These are phyloP conservation scores for Charadrius vociferus DNA, from an alignment of 2,113 vertebrate species.

Conservation along the genomic window DNA sequence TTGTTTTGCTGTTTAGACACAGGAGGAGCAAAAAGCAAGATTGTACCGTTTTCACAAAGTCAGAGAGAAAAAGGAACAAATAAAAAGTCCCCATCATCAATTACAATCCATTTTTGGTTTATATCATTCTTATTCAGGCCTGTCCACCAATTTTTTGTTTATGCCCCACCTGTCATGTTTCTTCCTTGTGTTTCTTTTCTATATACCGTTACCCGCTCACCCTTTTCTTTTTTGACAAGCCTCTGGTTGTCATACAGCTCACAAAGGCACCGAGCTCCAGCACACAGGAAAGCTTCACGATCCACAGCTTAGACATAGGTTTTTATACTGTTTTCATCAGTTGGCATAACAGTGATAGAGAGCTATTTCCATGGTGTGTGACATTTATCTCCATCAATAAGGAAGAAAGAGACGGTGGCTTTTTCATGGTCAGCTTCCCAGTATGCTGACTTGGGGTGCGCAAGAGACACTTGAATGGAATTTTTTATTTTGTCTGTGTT, in stretches of 20 bases:
- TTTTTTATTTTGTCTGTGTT: not conserved
- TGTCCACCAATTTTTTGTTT: not conserved
- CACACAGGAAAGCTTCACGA: not conserved
- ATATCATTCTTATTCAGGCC: not conserved
- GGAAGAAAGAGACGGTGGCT: not conserved
- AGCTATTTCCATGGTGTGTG: not conserved
- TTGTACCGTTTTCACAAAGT: not conserved
- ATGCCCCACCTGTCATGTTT: not conserved
- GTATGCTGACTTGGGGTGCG: not conserved
- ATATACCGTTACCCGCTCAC: not conserved
- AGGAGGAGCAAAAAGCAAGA: not conserved
- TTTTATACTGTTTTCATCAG: not conserved
- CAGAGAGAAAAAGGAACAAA: not conserved
- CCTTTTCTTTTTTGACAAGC: not conserved
- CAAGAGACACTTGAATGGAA: not conserved
- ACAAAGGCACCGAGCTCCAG: not conserved
- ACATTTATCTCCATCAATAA: not conserved
- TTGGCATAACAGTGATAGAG: not conserved
- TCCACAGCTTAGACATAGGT: not conserved
- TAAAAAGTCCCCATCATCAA: not conserved
- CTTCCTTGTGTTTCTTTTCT: not conserved
- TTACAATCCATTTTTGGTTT: rapidly evolving
- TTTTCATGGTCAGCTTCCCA: not conserved
- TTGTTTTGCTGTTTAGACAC: not conserved
- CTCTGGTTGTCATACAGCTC: not conserved